Percentiles rank a stretch among this genome's conserved stretches.
These are phyloP conservation scores for Zoanthus gigantus DNA, from an alignment of 92 coral and sea anemone genomes.

Conservation along the genomic window DNA sequence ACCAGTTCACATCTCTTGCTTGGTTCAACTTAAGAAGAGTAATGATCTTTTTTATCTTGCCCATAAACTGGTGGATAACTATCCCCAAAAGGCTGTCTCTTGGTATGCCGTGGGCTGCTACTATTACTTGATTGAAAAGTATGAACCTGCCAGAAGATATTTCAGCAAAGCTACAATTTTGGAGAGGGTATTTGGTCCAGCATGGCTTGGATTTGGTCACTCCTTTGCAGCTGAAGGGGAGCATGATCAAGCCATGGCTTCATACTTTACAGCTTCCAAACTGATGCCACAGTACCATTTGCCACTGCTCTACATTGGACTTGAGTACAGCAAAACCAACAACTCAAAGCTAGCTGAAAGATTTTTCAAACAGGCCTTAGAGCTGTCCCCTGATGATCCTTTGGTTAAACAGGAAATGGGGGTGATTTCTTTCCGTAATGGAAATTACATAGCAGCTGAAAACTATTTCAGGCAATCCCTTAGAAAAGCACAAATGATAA, in stretches of 20 bases:
- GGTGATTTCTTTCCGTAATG: constrained; percentile 93
- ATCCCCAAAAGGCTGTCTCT: constrained; percentile 95
- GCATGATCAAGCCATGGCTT: constrained; percentile 99
- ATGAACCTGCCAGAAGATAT: constrained; percentile 95
- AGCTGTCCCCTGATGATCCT: constrained; percentile 94
- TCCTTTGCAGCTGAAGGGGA: constrained; percentile 99
- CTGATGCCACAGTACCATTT: constrained; percentile 95
- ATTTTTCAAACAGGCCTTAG: constrained; percentile 84
- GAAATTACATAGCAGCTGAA: constrained; percentile 85
- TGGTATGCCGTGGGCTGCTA: constrained; percentile 99
- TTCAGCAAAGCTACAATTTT: constrained; percentile 92
- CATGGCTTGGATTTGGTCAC: constrained; percentile 99
- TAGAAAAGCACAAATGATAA: constrained; percentile 82
- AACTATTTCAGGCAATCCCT: constrained; percentile 91
- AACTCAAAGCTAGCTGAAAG: constrained; percentile 95
- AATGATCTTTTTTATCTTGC: constrained; percentile 93
- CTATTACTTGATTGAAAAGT: constrained; percentile 92
- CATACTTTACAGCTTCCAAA: constrained; percentile 95
- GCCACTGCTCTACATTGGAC: constrained; percentile 95
- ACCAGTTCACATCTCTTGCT: constrained; percentile 93
- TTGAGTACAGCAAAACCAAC: constrained; percentile 96
- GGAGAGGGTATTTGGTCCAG: constrained; percentile 94
- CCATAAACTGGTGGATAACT: constrained; percentile 95
- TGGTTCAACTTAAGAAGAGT: constrained; percentile 93
- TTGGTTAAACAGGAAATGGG: constrained; percentile 98